Conservation (phyloP, 2,888 invertebrate species). For the Drosophila mercatorum region DNA sequence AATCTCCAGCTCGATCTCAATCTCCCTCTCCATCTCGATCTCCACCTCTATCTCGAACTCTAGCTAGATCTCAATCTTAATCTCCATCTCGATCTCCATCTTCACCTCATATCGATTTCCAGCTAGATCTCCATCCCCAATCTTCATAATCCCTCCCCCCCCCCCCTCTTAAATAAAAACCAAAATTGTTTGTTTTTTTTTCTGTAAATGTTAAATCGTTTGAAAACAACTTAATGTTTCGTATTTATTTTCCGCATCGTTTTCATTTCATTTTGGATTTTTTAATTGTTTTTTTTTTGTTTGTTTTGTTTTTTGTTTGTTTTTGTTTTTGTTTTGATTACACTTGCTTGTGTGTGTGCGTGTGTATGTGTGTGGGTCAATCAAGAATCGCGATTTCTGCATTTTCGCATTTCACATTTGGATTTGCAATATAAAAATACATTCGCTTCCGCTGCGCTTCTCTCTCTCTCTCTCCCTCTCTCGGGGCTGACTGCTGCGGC, state of each 20-base stretch:
- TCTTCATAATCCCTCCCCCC: no score
- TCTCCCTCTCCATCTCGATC: background rate
- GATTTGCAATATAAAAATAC: constrained; percentile 44
- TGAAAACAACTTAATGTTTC: constrained; percentile 66
- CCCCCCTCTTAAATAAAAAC: constrained; percentile 28
- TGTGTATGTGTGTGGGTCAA: constrained; percentile 5
- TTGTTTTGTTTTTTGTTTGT: constrained; percentile 5
- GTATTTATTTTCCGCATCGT: constrained; percentile 54
- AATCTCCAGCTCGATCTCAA: background rate
- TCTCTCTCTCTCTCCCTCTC: background rate
- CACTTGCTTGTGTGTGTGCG: constrained; percentile 9
- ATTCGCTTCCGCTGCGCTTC: constrained; percentile 17
- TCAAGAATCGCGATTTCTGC: constrained; percentile 15
- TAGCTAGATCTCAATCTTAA: background rate
- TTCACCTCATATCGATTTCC: background rate
- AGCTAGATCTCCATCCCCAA: background rate
- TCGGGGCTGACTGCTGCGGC: constrained; percentile 14
- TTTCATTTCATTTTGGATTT: constrained; percentile 25
- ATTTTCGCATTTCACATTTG: constrained; percentile 5
- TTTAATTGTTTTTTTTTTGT: constrained; percentile 7
- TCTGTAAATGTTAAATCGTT: constrained; percentile 54
- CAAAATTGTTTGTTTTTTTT: constrained; percentile 21
- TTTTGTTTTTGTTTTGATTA: constrained; percentile 6
- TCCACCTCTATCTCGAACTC: background rate
- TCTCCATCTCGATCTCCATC: background rate